Conservation (phyloP, 2,113 vertebrate genomes). For the Pelecanus crispus region DNA sequence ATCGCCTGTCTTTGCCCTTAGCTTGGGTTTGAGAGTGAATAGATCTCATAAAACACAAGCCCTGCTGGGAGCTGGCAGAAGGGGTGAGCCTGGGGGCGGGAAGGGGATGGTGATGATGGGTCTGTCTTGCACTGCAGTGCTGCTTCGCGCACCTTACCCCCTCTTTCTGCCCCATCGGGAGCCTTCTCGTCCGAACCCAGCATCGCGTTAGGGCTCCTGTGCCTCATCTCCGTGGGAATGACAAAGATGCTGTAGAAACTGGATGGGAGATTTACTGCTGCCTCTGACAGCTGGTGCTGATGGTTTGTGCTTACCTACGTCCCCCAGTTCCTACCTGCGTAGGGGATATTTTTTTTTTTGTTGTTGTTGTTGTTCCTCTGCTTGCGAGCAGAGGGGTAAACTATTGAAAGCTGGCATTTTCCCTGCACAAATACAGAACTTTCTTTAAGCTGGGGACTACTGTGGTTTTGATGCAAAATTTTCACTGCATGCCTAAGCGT, state of each 20-base stretch:
- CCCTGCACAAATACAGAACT: not conserved
- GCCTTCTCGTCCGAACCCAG: not conserved
- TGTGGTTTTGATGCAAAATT: not conserved
- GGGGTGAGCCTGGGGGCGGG: not conserved
- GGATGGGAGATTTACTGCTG: not conserved
- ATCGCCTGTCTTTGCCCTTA: not conserved
- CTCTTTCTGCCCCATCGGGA: not conserved
- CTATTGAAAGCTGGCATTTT: not conserved
- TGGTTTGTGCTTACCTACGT: not conserved
- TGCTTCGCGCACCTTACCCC: rapidly evolving
- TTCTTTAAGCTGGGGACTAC: not conserved
- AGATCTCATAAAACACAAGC: not conserved
- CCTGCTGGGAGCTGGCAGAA: not conserved
- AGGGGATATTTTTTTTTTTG: too few species aligned
- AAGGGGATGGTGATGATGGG: not conserved
- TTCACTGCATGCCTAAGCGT: not conserved
- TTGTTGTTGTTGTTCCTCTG: too few species aligned
- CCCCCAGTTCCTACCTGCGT: not conserved
- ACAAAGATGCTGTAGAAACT: not conserved
- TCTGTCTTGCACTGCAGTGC: rapidly evolving
- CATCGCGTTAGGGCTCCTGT: not conserved
- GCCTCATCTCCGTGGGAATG: not conserved
- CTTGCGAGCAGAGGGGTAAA: not conserved
- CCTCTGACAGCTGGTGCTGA: not conserved
- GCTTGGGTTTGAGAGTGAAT: not conserved